phyloP scores from a whole-genome alignment of 2,113 vertebrate species.

The Cynoglossus semilaevis region DNA sequence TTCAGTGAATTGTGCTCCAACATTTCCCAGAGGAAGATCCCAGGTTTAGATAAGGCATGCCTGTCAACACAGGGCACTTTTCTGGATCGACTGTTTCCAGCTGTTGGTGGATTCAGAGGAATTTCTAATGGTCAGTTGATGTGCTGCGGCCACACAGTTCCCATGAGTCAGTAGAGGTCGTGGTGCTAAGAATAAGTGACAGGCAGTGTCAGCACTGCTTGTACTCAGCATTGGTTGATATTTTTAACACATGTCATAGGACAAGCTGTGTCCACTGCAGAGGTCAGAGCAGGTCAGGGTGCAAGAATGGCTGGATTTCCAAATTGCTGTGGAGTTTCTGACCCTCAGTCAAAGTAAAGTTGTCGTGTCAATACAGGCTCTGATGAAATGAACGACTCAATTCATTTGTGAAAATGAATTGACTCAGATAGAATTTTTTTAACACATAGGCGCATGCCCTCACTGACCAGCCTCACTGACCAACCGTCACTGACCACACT shows the following conservation, averaged over 20 bases:
- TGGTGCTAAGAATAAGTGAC: constrained; percentile 16
- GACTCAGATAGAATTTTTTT: too few relatives aligned
- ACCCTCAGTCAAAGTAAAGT: too few relatives aligned
- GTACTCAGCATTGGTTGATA: constrained; percentile 7
- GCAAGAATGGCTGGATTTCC: background rate
- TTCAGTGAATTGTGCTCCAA: background rate
- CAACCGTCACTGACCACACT: too few relatives aligned
- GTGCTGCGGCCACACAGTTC: background rate
- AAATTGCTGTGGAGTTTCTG: background rate
- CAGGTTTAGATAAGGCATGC: background rate
- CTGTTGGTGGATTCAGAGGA: background rate
- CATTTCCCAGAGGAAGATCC: background rate
- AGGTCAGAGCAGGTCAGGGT: background rate
- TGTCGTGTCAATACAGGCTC: too few relatives aligned
- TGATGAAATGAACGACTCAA: too few relatives aligned
- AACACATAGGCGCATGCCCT: too few relatives aligned
- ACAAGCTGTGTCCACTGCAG: background rate
- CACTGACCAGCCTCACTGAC: too few relatives aligned
- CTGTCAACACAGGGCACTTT: background rate
- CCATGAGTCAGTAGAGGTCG: constrained; percentile 5
- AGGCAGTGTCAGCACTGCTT: background rate
- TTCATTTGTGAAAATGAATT: too few relatives aligned
- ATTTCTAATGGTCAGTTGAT: background rate
- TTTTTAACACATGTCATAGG: constrained; percentile 9
- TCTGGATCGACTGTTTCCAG: background rate